Percentiles rank a stretch among this genome's conserved stretches.
Conservation (phyloP, 1,140 invertebrate genomes). For the Neodiprion virginianus region DNA sequence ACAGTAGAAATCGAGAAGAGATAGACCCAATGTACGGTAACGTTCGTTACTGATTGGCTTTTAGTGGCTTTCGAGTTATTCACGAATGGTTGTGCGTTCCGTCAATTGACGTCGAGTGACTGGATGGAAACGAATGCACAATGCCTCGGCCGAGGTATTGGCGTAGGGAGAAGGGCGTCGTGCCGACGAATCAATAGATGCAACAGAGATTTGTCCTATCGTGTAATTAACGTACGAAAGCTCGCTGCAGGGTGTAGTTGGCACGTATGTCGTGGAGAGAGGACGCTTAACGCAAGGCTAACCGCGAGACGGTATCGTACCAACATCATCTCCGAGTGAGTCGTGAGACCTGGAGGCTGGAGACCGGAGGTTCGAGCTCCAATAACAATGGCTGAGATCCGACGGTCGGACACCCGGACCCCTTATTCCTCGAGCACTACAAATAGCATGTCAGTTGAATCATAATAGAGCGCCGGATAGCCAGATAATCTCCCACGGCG, state of each 20-base stretch:
- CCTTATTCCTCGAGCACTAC: constrained; percentile 3
- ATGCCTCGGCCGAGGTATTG: too few relatives aligned
- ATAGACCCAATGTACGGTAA: too few relatives aligned
- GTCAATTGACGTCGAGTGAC: too few relatives aligned
- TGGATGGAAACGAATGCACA: too few relatives aligned
- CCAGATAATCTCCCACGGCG: constrained; percentile 4
- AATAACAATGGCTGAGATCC: constrained; percentile 1
- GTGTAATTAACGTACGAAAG: neutral
- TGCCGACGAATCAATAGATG: neutral
- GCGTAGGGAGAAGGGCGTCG: too few relatives aligned
- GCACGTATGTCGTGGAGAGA: neutral
- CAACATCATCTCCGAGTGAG: constrained; percentile 1
- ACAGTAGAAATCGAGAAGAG: too few relatives aligned
- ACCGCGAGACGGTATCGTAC: neutral
- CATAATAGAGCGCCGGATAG: constrained; percentile 4
- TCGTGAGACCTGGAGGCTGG: neutral
- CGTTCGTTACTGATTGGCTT: neutral
- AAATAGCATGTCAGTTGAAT: constrained; percentile 7
- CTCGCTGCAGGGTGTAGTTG: neutral
- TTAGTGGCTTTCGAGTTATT: too few relatives aligned
- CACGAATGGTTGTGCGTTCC: too few relatives aligned
- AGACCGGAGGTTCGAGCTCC: neutral
- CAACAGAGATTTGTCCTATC: neutral
- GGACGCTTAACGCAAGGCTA: constrained; percentile 5
- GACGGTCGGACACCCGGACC: neutral